Conservation (phyloP, 2,113 vertebrate species). For the Catharus bicknelli region DNA sequence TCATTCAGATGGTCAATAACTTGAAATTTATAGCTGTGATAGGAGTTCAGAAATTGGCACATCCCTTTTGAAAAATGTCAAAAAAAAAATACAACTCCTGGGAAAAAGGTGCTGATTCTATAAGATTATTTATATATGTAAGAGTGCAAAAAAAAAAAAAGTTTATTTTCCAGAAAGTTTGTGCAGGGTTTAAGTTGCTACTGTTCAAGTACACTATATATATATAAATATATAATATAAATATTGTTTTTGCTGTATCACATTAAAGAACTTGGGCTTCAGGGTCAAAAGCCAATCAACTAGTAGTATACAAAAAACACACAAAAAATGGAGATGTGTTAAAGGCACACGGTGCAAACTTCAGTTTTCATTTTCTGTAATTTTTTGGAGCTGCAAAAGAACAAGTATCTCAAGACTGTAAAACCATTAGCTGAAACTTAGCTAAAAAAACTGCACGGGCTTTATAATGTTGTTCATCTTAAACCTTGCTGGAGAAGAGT, state of each 20-base stretch:
- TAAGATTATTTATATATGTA: slow-evolving; percentile 84
- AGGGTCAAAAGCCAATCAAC: slow-evolving; percentile 68
- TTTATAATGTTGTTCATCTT: slow-evolving; percentile 72
- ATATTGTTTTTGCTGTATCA: slow-evolving; percentile 76
- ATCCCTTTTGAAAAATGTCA: slow-evolving; percentile 78
- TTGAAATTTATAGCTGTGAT: slow-evolving; percentile 85
- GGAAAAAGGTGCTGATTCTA: slow-evolving; percentile 89
- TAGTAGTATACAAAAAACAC: slow-evolving; percentile 54
- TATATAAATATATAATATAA: slow-evolving; percentile 70
- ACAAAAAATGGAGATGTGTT: slow-evolving; percentile 58
- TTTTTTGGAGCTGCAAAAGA: slow-evolving; percentile 64
- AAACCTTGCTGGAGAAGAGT: slow-evolving; percentile 73
- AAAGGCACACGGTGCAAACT: slow-evolving; percentile 54
- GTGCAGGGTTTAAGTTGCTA: slow-evolving; percentile 81
- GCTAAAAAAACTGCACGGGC: slow-evolving; percentile 58
- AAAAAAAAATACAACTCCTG: slow-evolving; percentile 79
- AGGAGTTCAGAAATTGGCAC: slow-evolving; percentile 85
- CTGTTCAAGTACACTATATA: slow-evolving; percentile 73
- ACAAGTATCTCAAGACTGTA: slow-evolving; percentile 65
- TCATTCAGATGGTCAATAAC: slow-evolving; percentile 88
- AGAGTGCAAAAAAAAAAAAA: slow-evolving; percentile 72
- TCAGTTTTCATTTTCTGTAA: slow-evolving; percentile 64
- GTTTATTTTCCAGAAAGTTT: slow-evolving; percentile 80
- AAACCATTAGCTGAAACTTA: slow-evolving; percentile 61
- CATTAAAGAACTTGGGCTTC: slow-evolving; percentile 77